A percentile compares a stretch with the other conserved stretches of the same genome.
Evolutionary conservation across 2,113 vertebrate genomes (phyloP).

Genomic region (Oxyura jamaicensis): DNA sequence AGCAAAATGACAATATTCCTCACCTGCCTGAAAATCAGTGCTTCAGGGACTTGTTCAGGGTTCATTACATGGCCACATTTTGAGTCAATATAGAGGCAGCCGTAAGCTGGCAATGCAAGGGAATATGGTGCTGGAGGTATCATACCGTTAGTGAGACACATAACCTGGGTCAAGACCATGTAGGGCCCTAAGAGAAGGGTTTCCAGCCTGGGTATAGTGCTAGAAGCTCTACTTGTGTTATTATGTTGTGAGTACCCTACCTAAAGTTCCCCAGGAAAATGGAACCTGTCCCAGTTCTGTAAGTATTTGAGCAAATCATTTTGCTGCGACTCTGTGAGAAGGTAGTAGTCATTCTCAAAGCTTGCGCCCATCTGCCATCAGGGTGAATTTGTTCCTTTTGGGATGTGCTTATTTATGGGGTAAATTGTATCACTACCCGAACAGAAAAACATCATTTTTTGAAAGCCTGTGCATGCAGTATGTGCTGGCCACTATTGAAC

Average conservation of each 20-base stretch:
- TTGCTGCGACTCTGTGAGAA: not conserved
- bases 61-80: fast-evolving
- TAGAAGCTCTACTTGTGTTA: not conserved
- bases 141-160: not conserved
- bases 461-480: not conserved
- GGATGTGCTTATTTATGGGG: not conserved
- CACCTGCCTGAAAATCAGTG: not conserved
- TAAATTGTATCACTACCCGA: not conserved
- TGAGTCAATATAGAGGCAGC: not conserved
- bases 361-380: not conserved
- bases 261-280: not conserved
- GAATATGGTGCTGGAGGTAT: not conserved
- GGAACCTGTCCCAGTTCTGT: not conserved
- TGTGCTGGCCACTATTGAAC: not conserved
- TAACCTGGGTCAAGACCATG: fast-evolving
- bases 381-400: not conserved
- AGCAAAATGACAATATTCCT: not conserved
- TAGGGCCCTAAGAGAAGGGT: not conserved
- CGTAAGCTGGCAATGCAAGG: not conserved
- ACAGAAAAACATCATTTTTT: not conserved
- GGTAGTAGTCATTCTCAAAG: not conserved
- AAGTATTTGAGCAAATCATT: not conserved
- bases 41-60: not conserved
- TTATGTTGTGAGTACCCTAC: not conserved
- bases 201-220: not conserved